A percentile compares a stretch with the other conserved stretches of the same genome.
Conservation (phyloP, 1,140 invertebrate species). For the Zaprionus lachaisei region DNA sequence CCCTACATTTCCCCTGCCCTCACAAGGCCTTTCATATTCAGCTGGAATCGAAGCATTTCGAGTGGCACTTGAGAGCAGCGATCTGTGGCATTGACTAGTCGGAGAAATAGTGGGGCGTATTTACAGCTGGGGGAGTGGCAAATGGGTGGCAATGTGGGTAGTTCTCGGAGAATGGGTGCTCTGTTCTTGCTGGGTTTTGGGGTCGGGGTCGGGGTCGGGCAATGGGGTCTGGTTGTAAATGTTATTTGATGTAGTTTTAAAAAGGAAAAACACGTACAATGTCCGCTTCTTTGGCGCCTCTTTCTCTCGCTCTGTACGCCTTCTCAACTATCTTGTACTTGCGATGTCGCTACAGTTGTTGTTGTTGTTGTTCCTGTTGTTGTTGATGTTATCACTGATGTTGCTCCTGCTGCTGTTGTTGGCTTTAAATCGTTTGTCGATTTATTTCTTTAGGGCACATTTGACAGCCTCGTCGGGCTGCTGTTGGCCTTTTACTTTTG, state of each 20-base stretch:
- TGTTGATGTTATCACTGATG: slow-evolving; percentile 9
- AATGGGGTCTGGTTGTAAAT: slow-evolving; percentile 47
- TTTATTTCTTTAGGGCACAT: slow-evolving; percentile 64
- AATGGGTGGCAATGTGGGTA: neutral
- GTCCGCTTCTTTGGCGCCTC: slow-evolving; percentile 24
- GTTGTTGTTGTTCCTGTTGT: neutral
- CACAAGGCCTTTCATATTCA: slow-evolving; percentile 46
- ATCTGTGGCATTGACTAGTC: slow-evolving; percentile 59
- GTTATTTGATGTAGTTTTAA: slow-evolving; percentile 70
- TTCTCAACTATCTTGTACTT: slow-evolving; percentile 43
- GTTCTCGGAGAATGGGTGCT: neutral
- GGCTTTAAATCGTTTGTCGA: slow-evolving; percentile 30
- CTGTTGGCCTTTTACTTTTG: slow-evolving; percentile 31
- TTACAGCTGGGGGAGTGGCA: neutral
- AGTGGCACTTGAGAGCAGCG: slow-evolving; percentile 60
- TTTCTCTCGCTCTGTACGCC: neutral
- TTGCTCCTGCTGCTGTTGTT: slow-evolving; percentile 9
- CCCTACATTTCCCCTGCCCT: slow-evolving; percentile 8
- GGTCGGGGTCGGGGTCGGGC: neutral
- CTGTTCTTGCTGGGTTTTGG: slow-evolving; percentile 10
- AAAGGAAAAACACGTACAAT: slow-evolving; percentile 67
- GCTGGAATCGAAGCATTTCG: slow-evolving; percentile 68
- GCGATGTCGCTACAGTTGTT: slow-evolving; percentile 12
- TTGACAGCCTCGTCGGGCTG: slow-evolving; percentile 27
- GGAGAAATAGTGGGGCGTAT: slow-evolving; percentile 24